These are phyloP conservation scores for Drosophila hamatofila DNA, from an alignment of 2,888 invertebrate genomes.

Conservation along the genomic window DNA sequence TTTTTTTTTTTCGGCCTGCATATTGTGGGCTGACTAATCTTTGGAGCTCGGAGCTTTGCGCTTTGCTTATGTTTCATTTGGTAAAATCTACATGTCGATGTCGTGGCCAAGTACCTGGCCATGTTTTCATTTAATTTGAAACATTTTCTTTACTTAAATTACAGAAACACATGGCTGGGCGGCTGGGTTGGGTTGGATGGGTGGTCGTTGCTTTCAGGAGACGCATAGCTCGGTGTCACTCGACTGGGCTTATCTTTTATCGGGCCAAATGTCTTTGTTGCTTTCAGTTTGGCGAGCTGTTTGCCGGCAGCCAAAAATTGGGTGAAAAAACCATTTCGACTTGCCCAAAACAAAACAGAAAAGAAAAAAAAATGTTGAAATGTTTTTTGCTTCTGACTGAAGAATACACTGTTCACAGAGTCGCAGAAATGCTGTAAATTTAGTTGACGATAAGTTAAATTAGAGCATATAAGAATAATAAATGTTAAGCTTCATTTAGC, in stretches of 20 bases:
- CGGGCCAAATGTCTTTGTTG: constrained; percentile 46
- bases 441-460: too few species aligned
- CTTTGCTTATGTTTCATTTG: constrained; percentile 78
- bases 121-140: constrained; percentile 80
- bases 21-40: constrained; percentile 37
- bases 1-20: neutral
- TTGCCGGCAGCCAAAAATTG: constrained; percentile 62
- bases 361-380: neutral
- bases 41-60: constrained; percentile 25
- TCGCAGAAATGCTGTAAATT: too few species aligned
- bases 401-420: neutral
- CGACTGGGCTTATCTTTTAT: constrained; percentile 52
- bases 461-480: too few species aligned
- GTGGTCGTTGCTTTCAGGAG: constrained; percentile 6
- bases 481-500: too few species aligned
- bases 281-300: constrained; percentile 28
- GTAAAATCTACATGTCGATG: constrained; percentile 68
- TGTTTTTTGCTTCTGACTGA: neutral
- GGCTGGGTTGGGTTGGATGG: neutral
- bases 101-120: constrained; percentile 29
- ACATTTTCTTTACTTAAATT: constrained; percentile 78
- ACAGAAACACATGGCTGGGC: constrained; percentile 50
- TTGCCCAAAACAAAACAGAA: constrained; percentile 11
- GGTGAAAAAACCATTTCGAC: constrained; percentile 56
- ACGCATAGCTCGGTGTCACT: constrained; percentile 26